phyloP scores from a whole-genome alignment of 2,888 invertebrate genomes.

The Sipunculus nudus region DNA sequence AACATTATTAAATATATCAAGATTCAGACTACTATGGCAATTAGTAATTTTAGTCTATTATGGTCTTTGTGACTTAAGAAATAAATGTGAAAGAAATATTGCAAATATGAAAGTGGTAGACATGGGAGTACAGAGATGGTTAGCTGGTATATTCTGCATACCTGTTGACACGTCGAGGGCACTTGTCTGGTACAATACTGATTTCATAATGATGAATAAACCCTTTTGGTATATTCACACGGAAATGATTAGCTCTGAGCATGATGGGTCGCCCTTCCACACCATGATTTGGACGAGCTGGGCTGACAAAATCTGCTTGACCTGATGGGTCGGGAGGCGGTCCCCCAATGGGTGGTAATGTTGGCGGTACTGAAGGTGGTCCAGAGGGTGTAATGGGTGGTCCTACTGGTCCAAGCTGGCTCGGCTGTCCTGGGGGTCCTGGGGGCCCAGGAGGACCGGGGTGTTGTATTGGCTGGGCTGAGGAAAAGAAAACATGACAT shows the following conservation, averaged over 20 bases:
- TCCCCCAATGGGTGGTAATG: not conserved
- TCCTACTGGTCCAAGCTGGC: not conserved
- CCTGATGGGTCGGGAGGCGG: not conserved
- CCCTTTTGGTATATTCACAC: slow-evolving; percentile 94
- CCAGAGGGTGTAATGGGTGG: not conserved
- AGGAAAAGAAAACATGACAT: no score
- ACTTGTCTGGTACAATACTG: slow-evolving; percentile 96
- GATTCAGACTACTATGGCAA: no score
- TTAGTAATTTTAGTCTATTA: no score
- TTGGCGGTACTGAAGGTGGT: not conserved
- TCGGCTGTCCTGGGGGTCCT: not conserved
- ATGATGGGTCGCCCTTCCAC: slow-evolving; percentile 93
- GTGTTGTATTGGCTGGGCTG: not conserved
- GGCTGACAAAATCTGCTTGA: not conserved
- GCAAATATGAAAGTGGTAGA: no score
- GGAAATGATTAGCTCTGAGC: slow-evolving; percentile 96
- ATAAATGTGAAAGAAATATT: no score
- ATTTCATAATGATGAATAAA: slow-evolving; percentile 98
- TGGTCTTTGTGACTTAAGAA: no score
- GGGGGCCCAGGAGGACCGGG: not conserved
- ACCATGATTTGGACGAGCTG: slow-evolving; percentile 84
- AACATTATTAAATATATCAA: no score
- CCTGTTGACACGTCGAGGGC: slow-evolving; percentile 87
- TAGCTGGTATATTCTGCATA: slow-evolving; percentile 18
- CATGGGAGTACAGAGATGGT: no score